A percentile compares a stretch with the other conserved stretches of the same genome.
Evolutionary conservation across 37 sponge, comb jelly and placozoan genomes (phyloP).

Genomic region (Geodia barretti): DNA sequence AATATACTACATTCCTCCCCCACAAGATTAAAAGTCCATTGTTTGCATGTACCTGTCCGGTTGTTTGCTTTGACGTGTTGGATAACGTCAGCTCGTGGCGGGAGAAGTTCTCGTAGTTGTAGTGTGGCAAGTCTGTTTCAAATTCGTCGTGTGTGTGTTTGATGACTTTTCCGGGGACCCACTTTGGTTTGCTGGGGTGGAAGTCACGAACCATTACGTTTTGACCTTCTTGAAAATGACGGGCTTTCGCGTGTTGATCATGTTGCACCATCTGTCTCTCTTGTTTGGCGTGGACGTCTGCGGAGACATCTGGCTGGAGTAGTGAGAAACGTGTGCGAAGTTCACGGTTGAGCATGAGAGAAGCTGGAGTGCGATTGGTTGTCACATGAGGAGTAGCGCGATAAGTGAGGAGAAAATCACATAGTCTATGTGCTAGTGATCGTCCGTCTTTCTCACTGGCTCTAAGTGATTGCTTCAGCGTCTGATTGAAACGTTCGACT

Average conservation of each 20-base stretch:
- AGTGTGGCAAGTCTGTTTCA: too few species aligned
- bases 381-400: constrained; percentile 31
- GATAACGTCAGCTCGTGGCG: too few species aligned
- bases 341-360: neutral
- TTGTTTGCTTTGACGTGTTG: too few species aligned
- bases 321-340: constrained; percentile 1
- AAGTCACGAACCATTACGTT: constrained; percentile 1
- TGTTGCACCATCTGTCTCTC: neutral
- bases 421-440: neutral
- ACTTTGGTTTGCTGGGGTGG: neutral
- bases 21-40: too few species aligned
- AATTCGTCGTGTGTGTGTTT: too few species aligned
- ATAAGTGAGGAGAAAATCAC: constrained; percentile 16
- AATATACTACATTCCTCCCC: too few species aligned
- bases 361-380: neutral
- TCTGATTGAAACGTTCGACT: constrained; percentile 24
- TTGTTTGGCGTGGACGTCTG: neutral
- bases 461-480: constrained; percentile 7
- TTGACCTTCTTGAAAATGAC: neutral
- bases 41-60: too few species aligned
- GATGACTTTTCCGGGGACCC: neutral
- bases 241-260: neutral
- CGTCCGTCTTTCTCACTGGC: neutral
- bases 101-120: too few species aligned
- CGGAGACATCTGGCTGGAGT: neutral